Evolutionary conservation across 1,140 invertebrate genomes (phyloP).

Genomic region (Metaphire vulgaris): DNA sequence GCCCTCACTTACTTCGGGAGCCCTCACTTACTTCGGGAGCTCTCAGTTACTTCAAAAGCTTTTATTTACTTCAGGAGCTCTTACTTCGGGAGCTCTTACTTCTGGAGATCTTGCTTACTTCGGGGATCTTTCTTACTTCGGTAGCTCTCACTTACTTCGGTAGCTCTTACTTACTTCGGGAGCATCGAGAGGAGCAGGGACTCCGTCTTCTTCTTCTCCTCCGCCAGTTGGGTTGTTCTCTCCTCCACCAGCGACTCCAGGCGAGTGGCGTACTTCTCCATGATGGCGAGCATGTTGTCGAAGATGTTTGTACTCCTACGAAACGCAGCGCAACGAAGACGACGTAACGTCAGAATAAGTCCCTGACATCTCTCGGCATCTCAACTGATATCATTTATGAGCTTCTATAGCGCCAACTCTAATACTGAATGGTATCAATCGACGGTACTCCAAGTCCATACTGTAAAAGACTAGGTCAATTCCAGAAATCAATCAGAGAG

Average conservation of each 20-base stretch:
- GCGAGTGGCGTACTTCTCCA: slow-evolving; percentile 86
- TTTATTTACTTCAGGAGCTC: too few relatives aligned
- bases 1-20: background rate
- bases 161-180: slow-evolving; percentile 61
- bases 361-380: background rate
- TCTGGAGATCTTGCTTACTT: too few relatives aligned
- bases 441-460: too few relatives aligned
- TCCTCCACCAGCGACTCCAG: slow-evolving; percentile 80
- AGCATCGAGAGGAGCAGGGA: slow-evolving; percentile 79
- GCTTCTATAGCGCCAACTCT: too few relatives aligned
- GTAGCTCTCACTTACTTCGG: background rate
- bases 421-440: too few relatives aligned
- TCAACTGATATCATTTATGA: background rate
- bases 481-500: too few relatives aligned
- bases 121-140: too few relatives aligned
- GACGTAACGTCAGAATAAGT: background rate
- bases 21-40: slow-evolving; percentile 68
- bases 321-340: background rate
- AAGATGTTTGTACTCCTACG: slow-evolving; percentile 64
- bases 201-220: slow-evolving; percentile 85
- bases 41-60: too few relatives aligned
- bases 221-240: slow-evolving; percentile 75
- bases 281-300: slow-evolving; percentile 87
- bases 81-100: background rate
- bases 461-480: too few relatives aligned